Conservation (phyloP, 2,888 invertebrate genomes). For the Diarsia mendica region DNA sequence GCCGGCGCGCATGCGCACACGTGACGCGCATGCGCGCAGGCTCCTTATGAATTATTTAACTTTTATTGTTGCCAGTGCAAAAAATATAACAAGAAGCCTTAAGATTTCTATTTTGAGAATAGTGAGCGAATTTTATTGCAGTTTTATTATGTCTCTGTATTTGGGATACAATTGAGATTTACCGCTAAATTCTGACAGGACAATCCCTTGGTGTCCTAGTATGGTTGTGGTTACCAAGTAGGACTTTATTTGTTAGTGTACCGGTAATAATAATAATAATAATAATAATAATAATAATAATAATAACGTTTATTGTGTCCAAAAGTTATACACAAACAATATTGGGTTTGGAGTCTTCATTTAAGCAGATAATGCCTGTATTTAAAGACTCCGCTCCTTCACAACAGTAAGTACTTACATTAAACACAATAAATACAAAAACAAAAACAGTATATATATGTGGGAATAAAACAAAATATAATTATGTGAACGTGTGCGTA, state of each 20-base stretch:
- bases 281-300: too few relatives aligned
- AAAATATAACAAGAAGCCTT: conserved; percentile 77
- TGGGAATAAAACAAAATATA: too few relatives aligned
- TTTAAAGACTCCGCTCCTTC: too few relatives aligned
- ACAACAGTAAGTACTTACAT: too few relatives aligned
- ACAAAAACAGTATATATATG: too few relatives aligned
- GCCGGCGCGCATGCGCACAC: conserved; percentile 74
- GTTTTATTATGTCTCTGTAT: conserved; percentile 84
- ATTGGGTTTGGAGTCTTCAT: too few relatives aligned
- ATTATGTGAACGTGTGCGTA: too few relatives aligned
- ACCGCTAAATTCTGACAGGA: conserved; percentile 68
- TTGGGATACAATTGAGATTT: conserved; percentile 82
- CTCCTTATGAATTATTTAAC: conserved; percentile 89
- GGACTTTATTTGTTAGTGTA: conserved; percentile 61
- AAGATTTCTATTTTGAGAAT: conserved; percentile 87
- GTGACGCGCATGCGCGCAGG: conserved; percentile 82
- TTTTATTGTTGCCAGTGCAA: conserved; percentile 87
- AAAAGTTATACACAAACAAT: too few relatives aligned
- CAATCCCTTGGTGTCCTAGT: conserved; percentile 62
- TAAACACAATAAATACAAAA: too few relatives aligned
- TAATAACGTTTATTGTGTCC: too few relatives aligned
- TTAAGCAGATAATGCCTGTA: too few relatives aligned
- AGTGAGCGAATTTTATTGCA: conserved; percentile 83
- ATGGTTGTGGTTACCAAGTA: conserved; percentile 53
- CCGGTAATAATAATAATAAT: too few relatives aligned